Evolutionary conservation across 1,140 invertebrate species (phyloP), one percentile per base, ranked within the genome.

Genomic region (Babylonia areolata): DNA sequence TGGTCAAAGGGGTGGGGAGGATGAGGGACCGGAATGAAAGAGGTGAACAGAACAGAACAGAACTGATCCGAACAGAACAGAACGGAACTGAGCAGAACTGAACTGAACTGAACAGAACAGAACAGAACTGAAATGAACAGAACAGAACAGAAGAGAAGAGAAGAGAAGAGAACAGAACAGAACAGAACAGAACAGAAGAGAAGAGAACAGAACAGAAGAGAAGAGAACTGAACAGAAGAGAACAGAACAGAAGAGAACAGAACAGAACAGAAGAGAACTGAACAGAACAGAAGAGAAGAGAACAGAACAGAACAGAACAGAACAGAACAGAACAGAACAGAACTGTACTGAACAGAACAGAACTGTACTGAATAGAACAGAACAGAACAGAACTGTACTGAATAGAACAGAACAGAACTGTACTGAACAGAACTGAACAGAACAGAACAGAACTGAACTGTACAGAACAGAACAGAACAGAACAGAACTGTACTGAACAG

Each of bases 51-150:
- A 90, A 92, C 91, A 88, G 88, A 92, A 91, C 91, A 87, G 85
- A 91, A 90, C 90, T 88, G 87, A 91, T 91, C 91, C 87, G 85
- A 92, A 90, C 90, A 87, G 85, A 91, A 91, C 90, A 90, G 75
- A 91, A 90, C 86, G 88, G 77, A 89, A 89, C 87, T 71, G 78
- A 88, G 89, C 69, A 81, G 73, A 90, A 81, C 85, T 69, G 83
- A 88, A 92, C 90, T 86, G 85, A 90, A 91, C 87, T 88, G 88
- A 89, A 92, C 88, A 71, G 87, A 87, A 91, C 84, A 84, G 87
- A 90, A 92, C 84, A 87, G 51, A 90, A 92, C 83, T 85, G 78
- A 91, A 92, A 84, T 80, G 81, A 87, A 91, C 86, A 90, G 46
- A 88, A 90, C 86, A 78, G 51, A 87, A 89, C 81, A 79, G 73